These are phyloP conservation scores for Blastobasis lacticolella DNA, from an alignment of 2,888 invertebrate genomes.

Conservation along the genomic window DNA sequence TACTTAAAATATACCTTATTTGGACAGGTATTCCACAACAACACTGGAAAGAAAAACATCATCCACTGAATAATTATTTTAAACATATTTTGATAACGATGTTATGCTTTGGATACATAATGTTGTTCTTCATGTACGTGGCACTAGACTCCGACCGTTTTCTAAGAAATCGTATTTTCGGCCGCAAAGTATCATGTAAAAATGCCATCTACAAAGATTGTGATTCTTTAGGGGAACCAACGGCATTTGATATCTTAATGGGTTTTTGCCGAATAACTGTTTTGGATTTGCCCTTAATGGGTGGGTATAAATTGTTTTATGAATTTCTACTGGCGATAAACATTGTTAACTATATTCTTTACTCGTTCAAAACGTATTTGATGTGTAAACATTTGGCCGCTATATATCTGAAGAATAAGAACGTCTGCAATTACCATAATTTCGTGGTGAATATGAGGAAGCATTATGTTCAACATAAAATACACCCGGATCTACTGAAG, in stretches of 20 bases:
- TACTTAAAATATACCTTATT: conserved; percentile 34
- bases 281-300: neutral
- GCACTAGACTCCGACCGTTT: neutral
- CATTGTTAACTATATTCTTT: conserved; percentile 24
- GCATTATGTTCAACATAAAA: conserved; percentile 35
- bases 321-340: neutral
- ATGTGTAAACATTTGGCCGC: conserved; percentile 30
- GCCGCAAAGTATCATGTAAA: neutral
- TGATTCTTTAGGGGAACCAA: neutral
- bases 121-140: neutral
- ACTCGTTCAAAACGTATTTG: conserved; percentile 17
- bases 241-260: neutral
- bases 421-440: conserved; percentile 34
- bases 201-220: neutral
- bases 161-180: neutral
- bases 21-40: conserved; percentile 17
- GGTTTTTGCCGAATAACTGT: neutral
- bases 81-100: neutral
- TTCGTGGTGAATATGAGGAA: conserved; percentile 39
- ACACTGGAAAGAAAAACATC: neutral
- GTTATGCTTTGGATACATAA: neutral
- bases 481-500: conserved; percentile 38
- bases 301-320: neutral
- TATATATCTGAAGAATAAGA: conserved; percentile 35
- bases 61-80: neutral